Evolutionary conservation across 35 echinoderm and acorn worm species (phyloP).

Genomic region (Ptychodera flava): DNA sequence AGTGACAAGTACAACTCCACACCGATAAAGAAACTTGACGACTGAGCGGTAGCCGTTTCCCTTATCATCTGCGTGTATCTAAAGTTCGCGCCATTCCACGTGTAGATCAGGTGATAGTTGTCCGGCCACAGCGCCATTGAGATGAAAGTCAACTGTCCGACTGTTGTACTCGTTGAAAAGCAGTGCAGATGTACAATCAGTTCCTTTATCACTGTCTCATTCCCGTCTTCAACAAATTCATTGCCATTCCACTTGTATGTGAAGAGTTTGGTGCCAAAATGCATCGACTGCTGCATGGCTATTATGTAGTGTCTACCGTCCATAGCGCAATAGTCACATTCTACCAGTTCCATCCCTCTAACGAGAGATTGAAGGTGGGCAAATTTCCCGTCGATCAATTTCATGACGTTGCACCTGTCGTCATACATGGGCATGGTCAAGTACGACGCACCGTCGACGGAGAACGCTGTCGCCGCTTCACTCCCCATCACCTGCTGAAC

Average conservation of each 20-base stretch:
- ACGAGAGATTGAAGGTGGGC: background rate
- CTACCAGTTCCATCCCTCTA: background rate
- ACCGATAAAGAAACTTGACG: background rate
- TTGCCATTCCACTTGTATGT: background rate
- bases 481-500: background rate
- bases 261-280: background rate
- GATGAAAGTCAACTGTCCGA: background rate
- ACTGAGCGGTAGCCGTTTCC: background rate
- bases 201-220: background rate
- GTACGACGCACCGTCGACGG: background rate
- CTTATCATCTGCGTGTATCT: background rate
- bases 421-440: background rate
- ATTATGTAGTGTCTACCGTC: background rate
- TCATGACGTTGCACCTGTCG: background rate
- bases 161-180: background rate
- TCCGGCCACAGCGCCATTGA: background rate
- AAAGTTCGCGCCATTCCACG: background rate
- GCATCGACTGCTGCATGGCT: background rate
- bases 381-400: background rate
- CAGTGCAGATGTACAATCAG: background rate
- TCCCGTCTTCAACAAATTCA: background rate
- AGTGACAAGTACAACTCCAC: background rate
- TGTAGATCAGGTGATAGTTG: background rate
- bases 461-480: background rate
- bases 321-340: background rate